A percentile compares a stretch with the other conserved stretches of the same genome.
Evolutionary conservation across 2,888 invertebrate genomes (phyloP).

Genomic region (Agapostemon virescens): DNA sequence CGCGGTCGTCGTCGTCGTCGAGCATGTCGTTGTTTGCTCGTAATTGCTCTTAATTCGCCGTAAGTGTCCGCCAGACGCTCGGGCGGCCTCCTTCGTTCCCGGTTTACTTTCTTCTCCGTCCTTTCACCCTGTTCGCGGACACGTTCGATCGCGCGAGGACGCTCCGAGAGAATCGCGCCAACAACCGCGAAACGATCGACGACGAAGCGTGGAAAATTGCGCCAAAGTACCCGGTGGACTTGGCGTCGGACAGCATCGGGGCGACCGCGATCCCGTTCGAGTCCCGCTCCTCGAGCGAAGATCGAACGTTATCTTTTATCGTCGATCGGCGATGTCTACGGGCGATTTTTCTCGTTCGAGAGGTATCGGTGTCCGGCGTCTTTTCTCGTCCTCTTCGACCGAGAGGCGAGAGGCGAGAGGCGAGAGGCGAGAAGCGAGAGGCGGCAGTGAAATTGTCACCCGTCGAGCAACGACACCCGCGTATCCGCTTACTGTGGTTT

Average conservation of each 20-base stretch:
- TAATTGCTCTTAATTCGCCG: conserved; percentile 77
- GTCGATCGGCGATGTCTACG: not conserved
- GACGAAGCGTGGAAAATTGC: conserved; percentile 20
- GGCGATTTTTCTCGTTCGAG: not conserved
- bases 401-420: not conserved
- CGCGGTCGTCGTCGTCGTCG: too few relatives aligned
- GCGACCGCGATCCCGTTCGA: conserved; percentile 33
- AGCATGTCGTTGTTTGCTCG: conserved; percentile 69
- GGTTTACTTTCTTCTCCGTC: conserved; percentile 14
- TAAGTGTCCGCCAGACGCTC: conserved; percentile 71
- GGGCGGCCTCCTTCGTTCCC: conserved; percentile 70
- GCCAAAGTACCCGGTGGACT: conserved; percentile 36
- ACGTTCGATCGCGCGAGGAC: conserved; percentile 8
- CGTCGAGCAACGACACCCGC: conserved; percentile 48
- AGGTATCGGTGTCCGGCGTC: conserved; percentile 36
- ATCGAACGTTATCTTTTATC: conserved; percentile 19
- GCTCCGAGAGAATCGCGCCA: too few relatives aligned
- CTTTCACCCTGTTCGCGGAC: not conserved
- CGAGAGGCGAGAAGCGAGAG: not conserved
- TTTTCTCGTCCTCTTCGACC: conserved; percentile 10
- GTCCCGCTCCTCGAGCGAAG: conserved; percentile 21
- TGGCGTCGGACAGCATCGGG: conserved; percentile 18
- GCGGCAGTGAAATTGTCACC: conserved; percentile 42
- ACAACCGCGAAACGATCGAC: too few relatives aligned
- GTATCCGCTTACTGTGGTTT: conserved; percentile 66